A percentile compares a stretch with the other conserved stretches of the same genome.
phyloP scores from a whole-genome alignment of 2,888 invertebrate species.

The Eubasilissa splendida region DNA sequence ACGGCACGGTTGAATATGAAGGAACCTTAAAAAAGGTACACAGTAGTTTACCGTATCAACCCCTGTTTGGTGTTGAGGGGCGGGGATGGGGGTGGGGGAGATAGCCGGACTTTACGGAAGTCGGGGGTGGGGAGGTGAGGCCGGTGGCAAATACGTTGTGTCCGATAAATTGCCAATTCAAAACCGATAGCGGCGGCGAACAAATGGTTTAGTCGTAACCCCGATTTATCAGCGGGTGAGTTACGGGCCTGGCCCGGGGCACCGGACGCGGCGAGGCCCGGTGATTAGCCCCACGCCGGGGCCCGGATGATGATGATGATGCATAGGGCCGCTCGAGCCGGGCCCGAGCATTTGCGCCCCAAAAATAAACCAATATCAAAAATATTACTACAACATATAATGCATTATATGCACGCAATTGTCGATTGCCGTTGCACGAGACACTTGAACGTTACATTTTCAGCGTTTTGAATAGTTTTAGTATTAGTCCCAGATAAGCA shows the following conservation, averaged over 20 bases:
- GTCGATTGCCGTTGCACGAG: too few relatives aligned
- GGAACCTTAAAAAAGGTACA: too few relatives aligned
- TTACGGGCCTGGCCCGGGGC: slow-evolving; percentile 43
- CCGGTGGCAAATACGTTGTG: slow-evolving; percentile 51
- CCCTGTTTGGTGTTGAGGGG: background rate
- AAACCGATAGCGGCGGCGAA: slow-evolving; percentile 57
- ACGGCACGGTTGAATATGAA: too few relatives aligned
- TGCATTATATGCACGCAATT: too few relatives aligned
- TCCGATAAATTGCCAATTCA: slow-evolving; percentile 58
- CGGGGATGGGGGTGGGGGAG: slow-evolving; percentile 11
- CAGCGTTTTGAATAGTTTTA: too few relatives aligned
- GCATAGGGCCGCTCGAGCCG: too few relatives aligned
- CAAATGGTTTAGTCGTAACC: slow-evolving; percentile 56
- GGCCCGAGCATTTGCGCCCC: too few relatives aligned
- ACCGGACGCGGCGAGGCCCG: slow-evolving; percentile 20
- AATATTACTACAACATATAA: too few relatives aligned
- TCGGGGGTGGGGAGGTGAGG: slow-evolving; percentile 38
- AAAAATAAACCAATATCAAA: too few relatives aligned
- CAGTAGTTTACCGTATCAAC: too few relatives aligned
- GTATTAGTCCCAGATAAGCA: too few relatives aligned
- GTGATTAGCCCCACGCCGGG: slow-evolving; percentile 9
- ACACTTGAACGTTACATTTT: too few relatives aligned
- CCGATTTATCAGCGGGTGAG: slow-evolving; percentile 57
- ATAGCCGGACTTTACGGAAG: slow-evolving; percentile 2
- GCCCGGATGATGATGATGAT: background rate